Evolutionary conservation across 2,888 invertebrate genomes (phyloP).

Genomic region (Trichopoda pennipes): DNA sequence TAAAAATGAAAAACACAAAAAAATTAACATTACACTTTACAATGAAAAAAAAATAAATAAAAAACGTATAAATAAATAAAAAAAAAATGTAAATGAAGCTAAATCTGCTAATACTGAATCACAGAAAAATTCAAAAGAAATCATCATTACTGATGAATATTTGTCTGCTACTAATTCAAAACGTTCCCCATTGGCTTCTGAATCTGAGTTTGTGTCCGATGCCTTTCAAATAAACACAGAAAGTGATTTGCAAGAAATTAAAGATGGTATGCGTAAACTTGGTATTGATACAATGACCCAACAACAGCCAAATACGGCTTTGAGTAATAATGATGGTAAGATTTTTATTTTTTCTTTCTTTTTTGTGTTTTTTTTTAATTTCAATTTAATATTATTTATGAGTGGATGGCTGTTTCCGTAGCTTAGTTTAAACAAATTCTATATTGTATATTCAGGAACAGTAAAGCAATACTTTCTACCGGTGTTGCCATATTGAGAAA

Average conservation of each 20-base stretch:
- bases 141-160: constrained; percentile 27
- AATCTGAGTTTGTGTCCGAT: constrained; percentile 90
- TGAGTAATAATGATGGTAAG: constrained; percentile 82
- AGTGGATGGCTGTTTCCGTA: constrained; percentile 15
- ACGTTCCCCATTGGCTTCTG: constrained; percentile 73
- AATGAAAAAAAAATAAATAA: constrained; percentile 61
- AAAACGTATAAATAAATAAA: constrained; percentile 61
- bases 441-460: too few relatives aligned
- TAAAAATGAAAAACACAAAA: constrained; percentile 59
- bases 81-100: constrained; percentile 63
- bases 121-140: constrained; percentile 45
- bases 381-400: constrained; percentile 53
- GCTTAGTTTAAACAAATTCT: background rate
- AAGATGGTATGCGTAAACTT: constrained; percentile 88
- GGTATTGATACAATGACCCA: constrained; percentile 83
- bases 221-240: constrained; percentile 85
- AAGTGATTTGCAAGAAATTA: constrained; percentile 87
- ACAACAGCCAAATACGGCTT: constrained; percentile 77
- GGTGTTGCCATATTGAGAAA: too few relatives aligned
- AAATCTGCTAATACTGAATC: constrained; percentile 70
- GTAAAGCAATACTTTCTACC: too few relatives aligned
- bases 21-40: constrained; percentile 65
- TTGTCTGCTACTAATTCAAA: constrained; percentile 57
- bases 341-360: constrained; percentile 68
- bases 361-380: constrained; percentile 55